Evolutionary conservation across 2,113 vertebrate genomes (phyloP).

Genomic region (Ibidorhyncha struthersii): DNA sequence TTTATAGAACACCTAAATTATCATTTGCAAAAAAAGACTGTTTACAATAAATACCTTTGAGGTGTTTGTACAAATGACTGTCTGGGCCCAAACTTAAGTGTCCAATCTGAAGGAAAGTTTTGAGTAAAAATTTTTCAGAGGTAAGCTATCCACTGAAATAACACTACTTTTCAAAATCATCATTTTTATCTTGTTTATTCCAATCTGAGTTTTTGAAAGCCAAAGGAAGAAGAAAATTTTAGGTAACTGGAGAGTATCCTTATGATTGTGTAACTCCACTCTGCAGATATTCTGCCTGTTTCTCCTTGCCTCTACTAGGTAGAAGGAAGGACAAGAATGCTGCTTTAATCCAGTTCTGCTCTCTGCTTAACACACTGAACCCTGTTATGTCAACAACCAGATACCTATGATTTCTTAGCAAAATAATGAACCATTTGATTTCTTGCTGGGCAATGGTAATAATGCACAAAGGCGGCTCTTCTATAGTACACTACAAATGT

Average conservation of each 20-base stretch:
- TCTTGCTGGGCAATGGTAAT: neutral
- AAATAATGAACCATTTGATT: neutral
- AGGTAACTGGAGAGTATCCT: neutral
- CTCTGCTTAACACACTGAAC: neutral
- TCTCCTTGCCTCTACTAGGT: neutral
- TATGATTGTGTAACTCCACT: neutral
- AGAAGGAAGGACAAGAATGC: neutral
- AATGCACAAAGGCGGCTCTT: neutral
- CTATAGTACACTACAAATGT: neutral
- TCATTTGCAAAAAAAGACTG: neutral
- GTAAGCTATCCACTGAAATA: neutral
- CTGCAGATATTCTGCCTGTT: neutral
- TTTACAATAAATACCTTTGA: neutral
- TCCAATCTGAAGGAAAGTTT: neutral
- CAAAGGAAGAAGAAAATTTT: neutral
- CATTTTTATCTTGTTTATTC: neutral
- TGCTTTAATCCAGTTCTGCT: neutral
- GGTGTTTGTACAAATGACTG: neutral
- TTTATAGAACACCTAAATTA: neutral
- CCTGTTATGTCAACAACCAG: neutral
- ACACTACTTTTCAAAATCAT: neutral
- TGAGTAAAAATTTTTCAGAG: neutral
- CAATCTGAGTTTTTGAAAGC: neutral
- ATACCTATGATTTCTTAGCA: neutral
- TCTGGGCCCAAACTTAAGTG: neutral